Percentiles rank a stretch among this genome's conserved stretches.
Conservation (phyloP, 2,888 invertebrate species). For the Tetheella fluctuosa region DNA sequence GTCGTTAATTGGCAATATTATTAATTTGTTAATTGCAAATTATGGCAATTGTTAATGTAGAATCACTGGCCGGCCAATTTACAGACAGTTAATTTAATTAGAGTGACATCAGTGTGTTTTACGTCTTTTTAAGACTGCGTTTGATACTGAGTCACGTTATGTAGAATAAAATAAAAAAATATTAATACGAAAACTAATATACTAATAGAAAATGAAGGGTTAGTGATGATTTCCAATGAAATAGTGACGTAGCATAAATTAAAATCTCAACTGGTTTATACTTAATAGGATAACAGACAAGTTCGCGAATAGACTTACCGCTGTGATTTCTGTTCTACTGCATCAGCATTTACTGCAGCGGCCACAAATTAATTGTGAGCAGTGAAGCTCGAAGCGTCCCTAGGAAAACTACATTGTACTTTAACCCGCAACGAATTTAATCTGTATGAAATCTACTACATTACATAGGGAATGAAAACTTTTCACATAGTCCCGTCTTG, state of each 20-base stretch:
- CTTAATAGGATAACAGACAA: neutral
- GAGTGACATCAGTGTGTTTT: neutral
- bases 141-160: too few species aligned
- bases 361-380: conserved; percentile 7
- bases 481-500: neutral
- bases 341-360: neutral
- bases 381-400: conserved; percentile 1
- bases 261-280: neutral
- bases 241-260: too few species aligned
- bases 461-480: neutral
- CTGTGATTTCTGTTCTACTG: neutral
- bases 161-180: too few species aligned
- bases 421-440: neutral
- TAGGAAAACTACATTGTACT: conserved; percentile 7
- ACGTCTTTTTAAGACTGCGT: neutral
- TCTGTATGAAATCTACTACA: neutral
- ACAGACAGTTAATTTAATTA: neutral
- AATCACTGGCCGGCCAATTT: neutral
- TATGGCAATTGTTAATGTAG: conserved; percentile 5
- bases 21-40: neutral
- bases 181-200: too few species aligned
- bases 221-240: neutral
- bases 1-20: neutral
- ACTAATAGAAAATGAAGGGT: too few species aligned
- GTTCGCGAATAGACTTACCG: neutral